Conservation (phyloP, 2,797 vertebrate species). For the Coluber constrictor region DNA sequence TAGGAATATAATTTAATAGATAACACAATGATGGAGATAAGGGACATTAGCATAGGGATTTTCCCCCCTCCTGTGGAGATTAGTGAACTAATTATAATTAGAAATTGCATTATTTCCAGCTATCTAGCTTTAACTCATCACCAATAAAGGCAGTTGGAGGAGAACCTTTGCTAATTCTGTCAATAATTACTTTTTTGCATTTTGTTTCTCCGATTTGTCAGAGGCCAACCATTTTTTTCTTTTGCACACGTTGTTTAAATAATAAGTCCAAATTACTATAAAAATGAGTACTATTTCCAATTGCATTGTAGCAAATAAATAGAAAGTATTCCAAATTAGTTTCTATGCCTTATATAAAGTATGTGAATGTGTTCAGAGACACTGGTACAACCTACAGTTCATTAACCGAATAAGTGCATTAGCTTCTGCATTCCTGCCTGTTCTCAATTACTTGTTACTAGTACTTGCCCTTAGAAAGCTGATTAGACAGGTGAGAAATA, state of each 20-base stretch:
- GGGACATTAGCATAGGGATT: neutral
- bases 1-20: neutral
- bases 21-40: neutral
- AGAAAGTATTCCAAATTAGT: neutral
- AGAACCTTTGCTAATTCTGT: neutral
- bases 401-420: neutral
- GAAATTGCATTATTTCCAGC: neutral
- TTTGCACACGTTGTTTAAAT: too few relatives aligned
- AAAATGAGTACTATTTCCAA: too few relatives aligned
- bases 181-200: too few relatives aligned
- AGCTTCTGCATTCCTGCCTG: neutral
- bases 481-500: neutral
- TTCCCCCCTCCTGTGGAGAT: neutral
- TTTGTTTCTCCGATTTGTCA: too few relatives aligned
- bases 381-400: neutral
- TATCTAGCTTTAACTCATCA: constrained; percentile 21
- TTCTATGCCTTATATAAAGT: neutral
- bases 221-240: too few relatives aligned
- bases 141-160: neutral
- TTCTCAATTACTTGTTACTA: neutral
- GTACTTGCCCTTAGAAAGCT: neutral
- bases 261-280: too few relatives aligned
- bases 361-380: neutral
- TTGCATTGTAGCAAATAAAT: too few relatives aligned
- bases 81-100: neutral